Conservation (phyloP, 2,888 invertebrate species). For the Drosophila antonietae region DNA sequence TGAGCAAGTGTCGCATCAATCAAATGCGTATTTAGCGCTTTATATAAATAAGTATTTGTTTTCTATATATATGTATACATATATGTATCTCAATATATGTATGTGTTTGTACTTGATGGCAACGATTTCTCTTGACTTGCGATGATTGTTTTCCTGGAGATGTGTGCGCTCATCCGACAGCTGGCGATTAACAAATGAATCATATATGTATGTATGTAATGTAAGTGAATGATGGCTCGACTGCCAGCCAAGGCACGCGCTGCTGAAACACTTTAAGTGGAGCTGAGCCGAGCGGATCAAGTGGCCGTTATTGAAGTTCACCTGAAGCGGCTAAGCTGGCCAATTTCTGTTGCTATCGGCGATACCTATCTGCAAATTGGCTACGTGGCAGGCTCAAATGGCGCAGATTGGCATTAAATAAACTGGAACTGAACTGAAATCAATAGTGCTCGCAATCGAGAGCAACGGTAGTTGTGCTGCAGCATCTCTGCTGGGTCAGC, state of each 20-base stretch:
- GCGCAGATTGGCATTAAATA: slow-evolving; percentile 61
- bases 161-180: slow-evolving; percentile 57
- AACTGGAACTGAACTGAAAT: slow-evolving; percentile 61
- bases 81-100: slow-evolving; percentile 4
- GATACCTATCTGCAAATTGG: slow-evolving; percentile 65
- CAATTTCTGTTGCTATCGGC: slow-evolving; percentile 36
- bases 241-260: not conserved
- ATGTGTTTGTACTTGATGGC: slow-evolving; percentile 21
- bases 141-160: slow-evolving; percentile 71
- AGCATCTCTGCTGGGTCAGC: slow-evolving; percentile 64
- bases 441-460: slow-evolving; percentile 38
- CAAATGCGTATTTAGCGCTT: slow-evolving; percentile 75
- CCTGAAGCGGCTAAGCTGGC: slow-evolving; percentile 30
- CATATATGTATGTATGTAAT: slow-evolving; percentile 26
- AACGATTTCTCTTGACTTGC: slow-evolving; percentile 72
- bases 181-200: slow-evolving; percentile 76
- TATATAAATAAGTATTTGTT: slow-evolving; percentile 56
- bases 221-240: slow-evolving; percentile 61
- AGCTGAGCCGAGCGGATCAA: slow-evolving; percentile 23
- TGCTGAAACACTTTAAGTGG: slow-evolving; percentile 41
- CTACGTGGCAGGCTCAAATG: slow-evolving; percentile 66
- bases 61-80: slow-evolving; percentile 10
- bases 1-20: slow-evolving; percentile 78
- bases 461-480: slow-evolving; percentile 9
- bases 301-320: slow-evolving; percentile 34